Evolutionary conservation across 2,113 vertebrate species (phyloP).

Genomic region (Cephalophus harveyi): DNA sequence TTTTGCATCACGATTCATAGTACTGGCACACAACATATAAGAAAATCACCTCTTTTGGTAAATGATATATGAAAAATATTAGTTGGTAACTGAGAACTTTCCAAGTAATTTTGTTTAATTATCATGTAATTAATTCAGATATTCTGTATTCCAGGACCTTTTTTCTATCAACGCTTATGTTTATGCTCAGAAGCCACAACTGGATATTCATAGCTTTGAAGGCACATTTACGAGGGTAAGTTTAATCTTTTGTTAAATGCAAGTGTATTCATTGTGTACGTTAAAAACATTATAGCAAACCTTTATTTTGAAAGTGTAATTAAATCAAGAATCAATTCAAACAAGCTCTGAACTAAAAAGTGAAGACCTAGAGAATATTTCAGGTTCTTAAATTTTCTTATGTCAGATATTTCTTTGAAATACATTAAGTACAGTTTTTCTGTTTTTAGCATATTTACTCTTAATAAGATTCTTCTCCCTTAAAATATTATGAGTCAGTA

Average conservation of each 20-base stretch:
- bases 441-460: background rate
- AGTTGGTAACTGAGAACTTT: background rate
- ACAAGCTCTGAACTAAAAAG: background rate
- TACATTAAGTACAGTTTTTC: background rate
- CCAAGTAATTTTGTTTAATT: background rate
- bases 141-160: constrained; percentile 86
- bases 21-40: background rate
- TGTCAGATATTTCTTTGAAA: background rate
- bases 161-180: constrained; percentile 95
- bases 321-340: background rate
- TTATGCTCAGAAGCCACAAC: constrained; percentile 94
- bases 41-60: background rate
- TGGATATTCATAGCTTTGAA: constrained; percentile 99
- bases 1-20: background rate
- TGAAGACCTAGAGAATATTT: background rate
- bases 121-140: constrained; percentile 21
- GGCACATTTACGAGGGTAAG: constrained; percentile 97
- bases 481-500: background rate
- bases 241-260: background rate
- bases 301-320: background rate
- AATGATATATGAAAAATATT: background rate
- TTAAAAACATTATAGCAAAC: background rate
- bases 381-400: background rate
- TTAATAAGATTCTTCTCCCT: background rate
- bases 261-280: background rate